These are phyloP conservation scores for Clitarchus hookeri DNA, from an alignment of 2,888 invertebrate species.

Conservation along the genomic window DNA sequence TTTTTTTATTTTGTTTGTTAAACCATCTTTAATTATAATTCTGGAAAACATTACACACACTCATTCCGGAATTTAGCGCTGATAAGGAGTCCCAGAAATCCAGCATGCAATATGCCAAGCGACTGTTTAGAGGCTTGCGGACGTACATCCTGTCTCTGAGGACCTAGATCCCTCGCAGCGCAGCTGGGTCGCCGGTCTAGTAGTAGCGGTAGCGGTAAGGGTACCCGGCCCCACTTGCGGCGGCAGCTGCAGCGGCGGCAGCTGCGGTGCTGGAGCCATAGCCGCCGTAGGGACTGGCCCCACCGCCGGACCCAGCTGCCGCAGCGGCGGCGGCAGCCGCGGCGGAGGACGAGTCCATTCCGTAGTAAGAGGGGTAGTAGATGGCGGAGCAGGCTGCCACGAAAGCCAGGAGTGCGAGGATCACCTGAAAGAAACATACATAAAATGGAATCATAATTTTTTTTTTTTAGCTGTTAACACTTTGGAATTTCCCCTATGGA, in stretches of 20 bases:
- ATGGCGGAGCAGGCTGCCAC: neutral
- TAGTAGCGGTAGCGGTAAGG: neutral
- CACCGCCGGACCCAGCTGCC: neutral
- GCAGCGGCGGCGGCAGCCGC: neutral
- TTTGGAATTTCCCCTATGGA: too few species aligned
- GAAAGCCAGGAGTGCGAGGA: neutral
- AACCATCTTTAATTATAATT: too few species aligned
- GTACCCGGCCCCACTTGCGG: neutral
- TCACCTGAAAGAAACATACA: neutral
- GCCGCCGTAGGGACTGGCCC: neutral
- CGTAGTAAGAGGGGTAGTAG: neutral
- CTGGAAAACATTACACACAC: too few species aligned
- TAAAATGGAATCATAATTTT: too few species aligned
- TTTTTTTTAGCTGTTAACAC: too few species aligned
- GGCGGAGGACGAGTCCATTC: neutral
- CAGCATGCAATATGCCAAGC: too few species aligned
- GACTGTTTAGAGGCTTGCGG: too few species aligned
- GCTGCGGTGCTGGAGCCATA: neutral
- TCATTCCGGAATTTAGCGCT: too few species aligned
- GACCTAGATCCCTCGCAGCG: neutral
- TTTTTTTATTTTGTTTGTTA: too few species aligned
- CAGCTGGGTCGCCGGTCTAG: neutral
- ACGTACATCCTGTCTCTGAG: neutral
- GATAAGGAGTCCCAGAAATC: too few species aligned
- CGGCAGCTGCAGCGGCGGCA: neutral